Evolutionary conservation across 2,888 invertebrate genomes (phyloP).

Genomic region (Clepsis dumicolana): DNA sequence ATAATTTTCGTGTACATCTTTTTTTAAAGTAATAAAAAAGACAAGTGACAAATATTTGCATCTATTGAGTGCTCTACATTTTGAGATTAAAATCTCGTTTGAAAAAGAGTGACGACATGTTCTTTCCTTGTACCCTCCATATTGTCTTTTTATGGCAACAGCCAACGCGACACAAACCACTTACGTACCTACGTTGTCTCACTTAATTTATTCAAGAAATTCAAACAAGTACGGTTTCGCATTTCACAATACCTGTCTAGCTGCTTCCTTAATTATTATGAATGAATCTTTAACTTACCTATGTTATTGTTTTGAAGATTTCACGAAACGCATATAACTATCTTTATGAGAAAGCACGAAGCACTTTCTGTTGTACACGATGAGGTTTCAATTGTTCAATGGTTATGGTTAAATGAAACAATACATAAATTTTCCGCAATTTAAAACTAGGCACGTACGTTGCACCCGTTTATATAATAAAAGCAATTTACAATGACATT

Average conservation of each 20-base stretch:
- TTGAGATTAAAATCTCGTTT: too few species aligned
- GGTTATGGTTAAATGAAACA: not conserved
- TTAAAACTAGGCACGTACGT: not conserved
- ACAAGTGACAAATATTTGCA: too few species aligned
- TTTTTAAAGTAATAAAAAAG: too few species aligned
- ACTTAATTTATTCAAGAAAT: too few species aligned
- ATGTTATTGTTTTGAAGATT: not conserved
- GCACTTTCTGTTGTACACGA: not conserved
- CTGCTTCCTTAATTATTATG: not conserved
- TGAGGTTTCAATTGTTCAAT: constrained; percentile 3
- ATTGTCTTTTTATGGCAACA: too few species aligned
- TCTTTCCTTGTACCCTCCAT: too few species aligned
- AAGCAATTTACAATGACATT: not conserved
- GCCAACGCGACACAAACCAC: too few species aligned
- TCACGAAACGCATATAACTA: not conserved
- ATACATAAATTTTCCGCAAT: not conserved
- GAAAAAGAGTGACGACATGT: too few species aligned
- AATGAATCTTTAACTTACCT: not conserved
- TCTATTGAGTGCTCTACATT: too few species aligned
- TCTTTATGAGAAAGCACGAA: not conserved
- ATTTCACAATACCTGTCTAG: not conserved
- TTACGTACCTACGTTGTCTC: too few species aligned
- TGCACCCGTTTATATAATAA: not conserved
- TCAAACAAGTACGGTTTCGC: too few species aligned
- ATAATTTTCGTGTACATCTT: too few species aligned